Percentiles rank a stretch among this genome's conserved stretches.
These are phyloP conservation scores for Pachydiplax longipennis DNA, from an alignment of 2,888 invertebrate genomes.

Conservation along the genomic window DNA sequence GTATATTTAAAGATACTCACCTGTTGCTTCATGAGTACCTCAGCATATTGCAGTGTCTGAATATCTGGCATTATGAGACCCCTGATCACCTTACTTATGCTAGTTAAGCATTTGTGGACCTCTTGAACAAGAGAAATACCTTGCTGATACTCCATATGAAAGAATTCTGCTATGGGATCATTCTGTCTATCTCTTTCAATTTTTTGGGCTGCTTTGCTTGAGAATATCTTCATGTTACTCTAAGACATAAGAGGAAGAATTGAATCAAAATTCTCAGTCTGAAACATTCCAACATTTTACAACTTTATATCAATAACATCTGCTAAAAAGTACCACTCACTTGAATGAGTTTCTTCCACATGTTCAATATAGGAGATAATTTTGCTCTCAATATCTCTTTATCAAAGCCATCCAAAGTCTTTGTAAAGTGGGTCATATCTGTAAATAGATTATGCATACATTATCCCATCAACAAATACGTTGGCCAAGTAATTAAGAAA, in stretches of 20 bases:
- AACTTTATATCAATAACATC: no score
- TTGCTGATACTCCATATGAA: constrained; percentile 69
- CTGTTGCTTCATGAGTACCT: constrained; percentile 61
- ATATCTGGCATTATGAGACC: constrained; percentile 64
- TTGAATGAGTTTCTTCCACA: constrained; percentile 82
- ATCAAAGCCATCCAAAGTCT: constrained; percentile 61
- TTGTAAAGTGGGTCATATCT: constrained; percentile 60
- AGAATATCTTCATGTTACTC: constrained; percentile 35
- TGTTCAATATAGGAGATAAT: constrained; percentile 72
- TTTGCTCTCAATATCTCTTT: constrained; percentile 66
- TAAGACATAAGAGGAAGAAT: neutral
- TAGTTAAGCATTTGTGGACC: constrained; percentile 68
- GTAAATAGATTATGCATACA: constrained; percentile 23
- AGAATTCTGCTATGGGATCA: constrained; percentile 59
- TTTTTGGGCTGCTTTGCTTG: neutral
- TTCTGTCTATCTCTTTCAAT: neutral
- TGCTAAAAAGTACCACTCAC: constrained; percentile 53
- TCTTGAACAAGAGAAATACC: constrained; percentile 67
- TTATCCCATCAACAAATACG: no score
- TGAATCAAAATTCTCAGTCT: neutral
- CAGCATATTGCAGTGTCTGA: constrained; percentile 61
- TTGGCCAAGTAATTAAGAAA: no score
- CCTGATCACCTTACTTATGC: constrained; percentile 68
- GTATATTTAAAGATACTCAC: constrained; percentile 53
- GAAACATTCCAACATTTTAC: no score